Conservation (phyloP, 1,140 invertebrate species). For the Sipha flava region DNA sequence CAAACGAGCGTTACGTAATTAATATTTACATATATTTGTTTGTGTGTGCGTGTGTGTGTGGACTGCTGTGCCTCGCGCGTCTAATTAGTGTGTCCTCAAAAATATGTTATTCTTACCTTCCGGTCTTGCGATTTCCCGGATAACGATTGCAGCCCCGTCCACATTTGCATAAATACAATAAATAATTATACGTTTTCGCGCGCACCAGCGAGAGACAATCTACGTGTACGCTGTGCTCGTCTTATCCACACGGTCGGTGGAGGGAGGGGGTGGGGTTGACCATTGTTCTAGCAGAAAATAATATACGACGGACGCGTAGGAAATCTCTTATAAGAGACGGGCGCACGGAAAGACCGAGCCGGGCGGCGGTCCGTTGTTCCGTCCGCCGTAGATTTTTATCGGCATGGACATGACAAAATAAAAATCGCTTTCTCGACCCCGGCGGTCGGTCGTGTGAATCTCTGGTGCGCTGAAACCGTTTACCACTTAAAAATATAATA, state of each 20-base stretch:
- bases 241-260: too few relatives aligned
- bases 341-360: not conserved
- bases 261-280: too few relatives aligned
- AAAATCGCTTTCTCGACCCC: slow-evolving; percentile 25
- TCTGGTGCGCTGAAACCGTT: not conserved
- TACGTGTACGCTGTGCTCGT: not conserved
- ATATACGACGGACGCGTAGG: not conserved
- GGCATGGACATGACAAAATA: slow-evolving; percentile 22
- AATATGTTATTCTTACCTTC: not conserved
- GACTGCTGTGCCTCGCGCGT: not conserved
- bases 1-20: not conserved
- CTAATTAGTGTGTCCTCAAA: slow-evolving; percentile 31
- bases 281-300: slow-evolving; percentile 11
- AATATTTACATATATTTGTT: not conserved
- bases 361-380: not conserved
- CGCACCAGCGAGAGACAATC: not conserved
- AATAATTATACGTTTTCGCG: slow-evolving; percentile 29
- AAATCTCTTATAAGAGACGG: not conserved
- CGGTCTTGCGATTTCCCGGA: slow-evolving; percentile 30
- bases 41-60: not conserved
- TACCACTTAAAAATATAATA: too few relatives aligned
- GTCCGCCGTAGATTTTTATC: slow-evolving; percentile 20
- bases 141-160: not conserved
- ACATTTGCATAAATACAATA: slow-evolving; percentile 29
- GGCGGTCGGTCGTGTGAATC: slow-evolving; percentile 19